Evolutionary conservation across 1,140 invertebrate species (phyloP), one percentile per base, ranked within the genome.

Genomic region (Holcopasites calliopsidis): DNA sequence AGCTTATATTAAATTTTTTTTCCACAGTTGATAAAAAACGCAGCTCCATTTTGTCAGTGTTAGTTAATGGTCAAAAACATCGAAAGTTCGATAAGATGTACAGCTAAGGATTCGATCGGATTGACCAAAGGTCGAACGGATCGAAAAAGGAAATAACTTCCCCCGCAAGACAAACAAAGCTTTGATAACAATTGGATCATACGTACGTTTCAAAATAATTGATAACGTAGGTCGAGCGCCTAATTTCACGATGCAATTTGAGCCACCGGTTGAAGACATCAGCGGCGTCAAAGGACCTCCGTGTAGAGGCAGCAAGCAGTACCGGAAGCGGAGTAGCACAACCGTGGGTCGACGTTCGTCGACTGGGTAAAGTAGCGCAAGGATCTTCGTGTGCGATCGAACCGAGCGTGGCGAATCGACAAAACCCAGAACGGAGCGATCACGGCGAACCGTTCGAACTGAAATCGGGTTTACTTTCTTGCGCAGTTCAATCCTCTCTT

Each of bases 401-500:
- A 16, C 42, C 28, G 31, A 23, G 18, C 47, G 33, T 47, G 26
- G 28, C 58, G 42, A 61, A 75, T 28, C 60, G 33, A 31, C 33
- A 26, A 40, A 50, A 76, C 33, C 65, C 42, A 55, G 57, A 47
- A 80, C 73, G 61, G n/a, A 64, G 68, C 80, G 80, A 82, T 78
- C 75, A 69, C 80, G 47, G 68, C 75, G 75, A 83, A 77, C 77
- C 80, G 84, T 88, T 86, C 79, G 79, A 88, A 87, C 86, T 86
- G 85, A 83, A 76, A 86, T 85, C 83, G 77, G 64, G 81, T 77
- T 87, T 78, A 84, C 80, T 87, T 87, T 87, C 79, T 76, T 86
- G 78, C 74, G 64, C 74, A 77, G 78, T 21, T 70, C 72, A 80
- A 84, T 85, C 82, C 82, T 85, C 78, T 76, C 52, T 64, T 82